These are phyloP conservation scores for Micrasema minimum DNA, from an alignment of 1,140 invertebrate species.

Conservation along the genomic window DNA sequence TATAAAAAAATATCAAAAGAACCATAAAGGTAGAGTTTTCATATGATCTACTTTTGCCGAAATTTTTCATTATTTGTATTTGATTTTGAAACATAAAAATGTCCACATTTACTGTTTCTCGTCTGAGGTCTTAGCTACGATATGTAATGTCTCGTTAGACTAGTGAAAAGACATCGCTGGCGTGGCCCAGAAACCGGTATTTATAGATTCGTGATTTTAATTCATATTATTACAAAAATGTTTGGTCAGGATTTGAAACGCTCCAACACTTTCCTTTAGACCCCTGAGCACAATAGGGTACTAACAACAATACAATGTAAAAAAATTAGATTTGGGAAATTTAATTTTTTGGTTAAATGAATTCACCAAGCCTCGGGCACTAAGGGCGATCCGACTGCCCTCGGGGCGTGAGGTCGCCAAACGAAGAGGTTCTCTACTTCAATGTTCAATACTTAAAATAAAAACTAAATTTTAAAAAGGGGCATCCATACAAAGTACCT, in stretches of 20 bases:
- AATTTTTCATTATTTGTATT: no score
- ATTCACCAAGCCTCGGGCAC: slow-evolving; percentile 45
- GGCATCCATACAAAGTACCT: no score
- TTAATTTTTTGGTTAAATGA: slow-evolving; percentile 53
- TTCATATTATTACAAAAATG: slow-evolving; percentile 52
- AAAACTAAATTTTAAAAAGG: no score
- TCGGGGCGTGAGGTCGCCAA: slow-evolving; percentile 6
- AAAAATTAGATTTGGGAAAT: slow-evolving; percentile 55
- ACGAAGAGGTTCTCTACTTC: not conserved
- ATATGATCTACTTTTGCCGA: no score
- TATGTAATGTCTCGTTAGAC: no score
- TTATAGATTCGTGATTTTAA: slow-evolving; percentile 50
- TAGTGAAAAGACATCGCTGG: no score
- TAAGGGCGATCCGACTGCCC: slow-evolving; percentile 10
- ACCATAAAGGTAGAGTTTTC: no score
- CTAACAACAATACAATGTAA: slow-evolving; percentile 53
- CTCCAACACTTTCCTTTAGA: slow-evolving; percentile 52
- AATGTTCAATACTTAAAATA: no score
- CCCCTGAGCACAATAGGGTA: slow-evolving; percentile 33
- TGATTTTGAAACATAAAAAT: no score
- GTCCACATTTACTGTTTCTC: no score
- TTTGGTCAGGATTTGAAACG: slow-evolving; percentile 54
- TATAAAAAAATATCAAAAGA: no score
- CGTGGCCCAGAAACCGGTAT: slow-evolving; percentile 39
- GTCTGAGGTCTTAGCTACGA: no score